phyloP scores from a whole-genome alignment of 2,113 vertebrate species.

The Falcunculus frontatus region DNA sequence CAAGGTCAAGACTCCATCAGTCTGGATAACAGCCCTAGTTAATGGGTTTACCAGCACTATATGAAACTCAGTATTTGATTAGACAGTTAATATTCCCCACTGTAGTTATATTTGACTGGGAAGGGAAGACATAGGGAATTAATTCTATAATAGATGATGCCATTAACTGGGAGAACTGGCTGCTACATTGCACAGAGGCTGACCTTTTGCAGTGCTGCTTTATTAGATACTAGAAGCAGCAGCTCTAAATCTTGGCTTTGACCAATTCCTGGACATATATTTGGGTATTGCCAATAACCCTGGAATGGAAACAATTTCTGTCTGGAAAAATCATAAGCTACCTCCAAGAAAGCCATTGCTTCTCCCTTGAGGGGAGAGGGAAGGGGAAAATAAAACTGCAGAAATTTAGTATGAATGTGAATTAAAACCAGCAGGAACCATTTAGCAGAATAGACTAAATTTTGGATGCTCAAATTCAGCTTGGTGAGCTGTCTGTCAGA shows the following conservation, averaged over 20 bases:
- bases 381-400: background rate
- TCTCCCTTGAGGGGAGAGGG: background rate
- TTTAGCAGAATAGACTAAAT: background rate
- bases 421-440: background rate
- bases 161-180: background rate
- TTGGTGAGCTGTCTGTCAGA: background rate
- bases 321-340: constrained; percentile 31
- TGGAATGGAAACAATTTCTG: constrained; percentile 43
- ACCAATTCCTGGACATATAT: background rate
- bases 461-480: background rate
- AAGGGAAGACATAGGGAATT: background rate
- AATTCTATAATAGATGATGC: background rate
- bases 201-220: background rate
- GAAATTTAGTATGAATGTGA: background rate
- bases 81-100: background rate
- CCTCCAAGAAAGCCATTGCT: constrained; percentile 21
- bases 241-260: constrained; percentile 34
- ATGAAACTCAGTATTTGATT: background rate
- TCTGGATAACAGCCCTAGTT: background rate
- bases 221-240: background rate
- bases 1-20: background rate
- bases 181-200: background rate
- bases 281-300: constrained; percentile 9
- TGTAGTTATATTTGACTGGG: background rate
- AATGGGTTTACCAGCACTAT: background rate